Conservation (phyloP, 1,140 invertebrate genomes). For the Drosophila sp. region DNA sequence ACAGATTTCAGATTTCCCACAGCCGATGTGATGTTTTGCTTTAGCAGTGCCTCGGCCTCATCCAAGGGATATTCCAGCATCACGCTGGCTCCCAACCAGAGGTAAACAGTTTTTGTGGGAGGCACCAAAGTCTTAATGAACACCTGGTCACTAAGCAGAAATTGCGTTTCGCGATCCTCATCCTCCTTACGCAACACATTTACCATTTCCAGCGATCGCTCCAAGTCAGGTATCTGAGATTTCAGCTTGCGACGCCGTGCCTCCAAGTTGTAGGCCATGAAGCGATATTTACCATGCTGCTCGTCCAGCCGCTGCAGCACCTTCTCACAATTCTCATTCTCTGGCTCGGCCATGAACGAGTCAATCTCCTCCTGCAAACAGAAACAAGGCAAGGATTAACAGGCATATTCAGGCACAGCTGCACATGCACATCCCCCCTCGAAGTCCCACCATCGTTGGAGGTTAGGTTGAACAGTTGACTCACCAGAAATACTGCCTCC, state of each 20-base stretch:
- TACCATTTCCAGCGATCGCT: conserved; percentile 95
- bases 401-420: conserved; percentile 45
- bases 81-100: conserved; percentile 99
- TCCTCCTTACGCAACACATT: conserved; percentile 93
- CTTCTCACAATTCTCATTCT: conserved; percentile 92
- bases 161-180: conserved; percentile 93
- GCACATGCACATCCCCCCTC: conserved; percentile 25
- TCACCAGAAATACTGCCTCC: conserved; percentile 91
- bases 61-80: conserved; percentile 98
- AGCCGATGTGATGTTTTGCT: conserved; percentile 94
- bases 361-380: conserved; percentile 95
- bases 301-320: conserved; percentile 94
- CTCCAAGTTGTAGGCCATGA: conserved; percentile 96
- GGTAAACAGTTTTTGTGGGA: conserved; percentile 95
- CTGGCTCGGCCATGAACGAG: conserved; percentile 92
- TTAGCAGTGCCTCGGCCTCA: conserved; percentile 94
- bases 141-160: conserved; percentile 97
- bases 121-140: conserved; percentile 95
- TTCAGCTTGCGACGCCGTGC: conserved; percentile 93
- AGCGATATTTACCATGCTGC: conserved; percentile 97
- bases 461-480: conserved; percentile 74
- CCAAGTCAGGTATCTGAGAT: conserved; percentile 96
- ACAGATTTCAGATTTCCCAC: conserved; percentile 92
- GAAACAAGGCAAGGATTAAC: conserved; percentile 65
- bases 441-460: conserved; percentile 22